Base-by-base conservation (phyloP, 2,797 vertebrate species). In the Alcedo quadribrachys region DNA sequence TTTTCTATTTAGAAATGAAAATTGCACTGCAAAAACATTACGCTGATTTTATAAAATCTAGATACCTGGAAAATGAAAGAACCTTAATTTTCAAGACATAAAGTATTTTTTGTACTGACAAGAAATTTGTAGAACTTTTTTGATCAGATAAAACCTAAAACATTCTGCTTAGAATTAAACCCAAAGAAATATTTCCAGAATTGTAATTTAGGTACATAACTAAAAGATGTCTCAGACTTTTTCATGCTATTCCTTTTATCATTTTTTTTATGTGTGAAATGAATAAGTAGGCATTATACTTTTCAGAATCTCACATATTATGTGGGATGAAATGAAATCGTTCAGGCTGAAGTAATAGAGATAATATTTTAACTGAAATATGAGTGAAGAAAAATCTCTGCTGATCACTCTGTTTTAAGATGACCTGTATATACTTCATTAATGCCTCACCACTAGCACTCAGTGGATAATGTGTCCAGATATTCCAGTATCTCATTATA, bases 1-100 rank as follows among this genome's bases (percentile, higher is more conserved):
- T 87, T 92, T 90, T 76, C 30, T 12, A 48, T 80, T 87, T 85
- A 55, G 19, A 91, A 94, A 82, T 60, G 1, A 58, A 87, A 92
- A 83, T 32, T 77, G 3, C 5, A 67, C 21, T 58, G 11, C 27
- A 90, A 80, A 32, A 57, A 37, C 8, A 4, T 27, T 67, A 48
- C 46, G 11, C 3, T 33, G 8, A 57, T 83, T 58, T 70, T 55
- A 55, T 54, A 63, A 94, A 78, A 54, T 0, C 5, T 33, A 43
- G 14, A 25, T 69, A 76, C 30, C 5, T 42, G 8, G 17, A 45
- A 76, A 89, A 73, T 16, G 9, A 77, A 77, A 55, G 8, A 35
- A 69, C 2, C 4, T 7, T 70, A 4, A 68, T 93, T 68, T 90
- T 48, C 17, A 81, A 20, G 19, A 45, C 3, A 25, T 30, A 48